phyloP scores from a whole-genome alignment of 1,140 invertebrate species.

The Drosophila suzukii region DNA sequence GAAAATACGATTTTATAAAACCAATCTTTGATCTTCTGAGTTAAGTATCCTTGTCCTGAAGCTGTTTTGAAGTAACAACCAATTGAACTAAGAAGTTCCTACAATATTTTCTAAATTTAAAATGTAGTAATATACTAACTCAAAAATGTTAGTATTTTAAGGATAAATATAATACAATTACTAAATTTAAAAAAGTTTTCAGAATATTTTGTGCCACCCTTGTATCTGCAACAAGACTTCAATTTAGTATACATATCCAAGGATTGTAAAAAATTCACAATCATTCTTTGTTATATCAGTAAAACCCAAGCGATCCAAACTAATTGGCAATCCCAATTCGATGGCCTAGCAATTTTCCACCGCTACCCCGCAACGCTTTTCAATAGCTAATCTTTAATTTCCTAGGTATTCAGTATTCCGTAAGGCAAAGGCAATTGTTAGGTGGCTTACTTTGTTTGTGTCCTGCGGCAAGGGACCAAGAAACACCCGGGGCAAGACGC shows the following conservation, averaged over 20 bases:
- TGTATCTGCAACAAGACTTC: not conserved
- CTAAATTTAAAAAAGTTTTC: too few relatives aligned
- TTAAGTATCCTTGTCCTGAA: too few relatives aligned
- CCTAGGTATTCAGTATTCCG: slow-evolving; percentile 35
- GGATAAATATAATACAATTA: too few relatives aligned
- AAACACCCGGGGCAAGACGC: slow-evolving; percentile 12
- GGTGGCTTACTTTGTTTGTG: slow-evolving; percentile 9
- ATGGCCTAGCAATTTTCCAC: slow-evolving; percentile 5
- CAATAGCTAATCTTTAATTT: slow-evolving; percentile 31
- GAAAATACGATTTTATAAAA: too few relatives aligned
- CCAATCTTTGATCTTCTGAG: too few relatives aligned
- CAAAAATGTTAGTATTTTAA: too few relatives aligned
- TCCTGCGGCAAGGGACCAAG: slow-evolving; percentile 18
- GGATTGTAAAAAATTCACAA: not conserved
- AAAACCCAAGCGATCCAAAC: slow-evolving; percentile 1
- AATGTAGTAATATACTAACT: too few relatives aligned
- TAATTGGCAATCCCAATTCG: slow-evolving; percentile 14
- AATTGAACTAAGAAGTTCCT: too few relatives aligned
- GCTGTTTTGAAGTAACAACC: too few relatives aligned
- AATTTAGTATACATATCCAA: too few relatives aligned
- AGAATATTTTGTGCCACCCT: too few relatives aligned
- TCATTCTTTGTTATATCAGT: not conserved
- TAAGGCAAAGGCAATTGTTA: slow-evolving; percentile 20
- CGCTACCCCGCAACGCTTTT: not conserved
- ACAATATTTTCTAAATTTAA: too few relatives aligned